Evolutionary conservation across 2,113 vertebrate genomes (phyloP), one percentile per base, ranked within the genome.

Genomic region (Sapayoa aenigma): DNA sequence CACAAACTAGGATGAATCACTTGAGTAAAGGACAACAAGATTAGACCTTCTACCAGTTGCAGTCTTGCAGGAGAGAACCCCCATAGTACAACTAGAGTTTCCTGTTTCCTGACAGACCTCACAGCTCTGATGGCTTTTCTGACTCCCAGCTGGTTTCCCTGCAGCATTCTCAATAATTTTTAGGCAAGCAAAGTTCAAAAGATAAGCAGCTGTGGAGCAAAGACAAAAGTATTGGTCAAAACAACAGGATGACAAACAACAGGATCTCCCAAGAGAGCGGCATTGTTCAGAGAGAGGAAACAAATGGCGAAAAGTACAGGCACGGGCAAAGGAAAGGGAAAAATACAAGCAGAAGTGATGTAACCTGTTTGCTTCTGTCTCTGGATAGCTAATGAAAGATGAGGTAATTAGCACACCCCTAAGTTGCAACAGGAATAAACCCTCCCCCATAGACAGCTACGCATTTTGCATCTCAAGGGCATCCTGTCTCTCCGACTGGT

Each of bases 61-160:
- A 90, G 78, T 41, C 58, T 75, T 73, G 75, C 37, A 68, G 87
- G 8, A 47, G 71, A 97, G 91, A 94, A 39, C 25, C 17, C 23
- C 35, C 30, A 22, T 23, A 3, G 4, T 50, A 81, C 85, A 96
- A 88, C 84, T 46, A 4, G 4, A 9, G 65, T 95, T 97, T 98
- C 97, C 97, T 84, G 85, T 87, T 97, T 97, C 96, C 97, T 94
- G 95, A 84, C 62, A 56, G 90, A 95, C 59, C 75, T 96, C 15
- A 11, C 46, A 85, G 68, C 22, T 55, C 60, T 3, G 7, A 49
- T 77, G 41, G 75, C 49, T 90, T 66, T 35, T 79, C 33, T 84
- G 95, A 86, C 81, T 78, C 69, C 76, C 90, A 95, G 88, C 82
- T 97, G 94, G 93, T 67, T 71, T 93, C 88, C 68, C 76, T 72